phyloP scores from a whole-genome alignment of 2,888 invertebrate species.

The Meteorus colon region DNA sequence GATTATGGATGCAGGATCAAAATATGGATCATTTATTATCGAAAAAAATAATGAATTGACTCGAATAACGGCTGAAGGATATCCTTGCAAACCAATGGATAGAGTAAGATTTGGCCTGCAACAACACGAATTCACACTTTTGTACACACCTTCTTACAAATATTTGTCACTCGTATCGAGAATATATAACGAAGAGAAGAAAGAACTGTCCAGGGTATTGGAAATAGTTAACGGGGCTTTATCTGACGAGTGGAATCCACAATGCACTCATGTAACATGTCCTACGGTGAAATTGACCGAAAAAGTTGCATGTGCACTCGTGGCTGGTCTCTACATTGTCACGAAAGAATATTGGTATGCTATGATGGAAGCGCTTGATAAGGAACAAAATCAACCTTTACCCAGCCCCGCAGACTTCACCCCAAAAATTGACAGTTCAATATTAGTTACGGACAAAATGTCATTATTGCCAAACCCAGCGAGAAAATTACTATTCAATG shows the following conservation, averaged over 20 bases:
- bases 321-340: constrained; percentile 37
- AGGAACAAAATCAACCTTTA: not conserved
- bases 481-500: constrained; percentile 25
- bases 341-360: constrained; percentile 35
- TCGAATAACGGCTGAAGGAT: constrained; percentile 15
- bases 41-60: not conserved
- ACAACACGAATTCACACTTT: constrained; percentile 19
- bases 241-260: not conserved
- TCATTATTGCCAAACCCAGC: constrained; percentile 23
- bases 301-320: constrained; percentile 37
- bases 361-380: not conserved
- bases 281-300: constrained; percentile 30
- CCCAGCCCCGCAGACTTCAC: constrained; percentile 29
- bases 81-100: constrained; percentile 16
- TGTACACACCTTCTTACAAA: not conserved
- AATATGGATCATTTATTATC: constrained; percentile 37
- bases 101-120: constrained; percentile 36
- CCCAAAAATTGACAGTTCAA: constrained; percentile 26
- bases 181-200: constrained; percentile 12
- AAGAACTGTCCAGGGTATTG: constrained; percentile 3
- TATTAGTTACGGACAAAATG: not conserved
- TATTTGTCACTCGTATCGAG: constrained; percentile 23
- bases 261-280: constrained; percentile 39
- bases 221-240: constrained; percentile 8
- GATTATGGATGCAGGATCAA: constrained; percentile 33